phyloP scores from a whole-genome alignment of 2,113 vertebrate genomes.

The Atractosteus spatula region DNA sequence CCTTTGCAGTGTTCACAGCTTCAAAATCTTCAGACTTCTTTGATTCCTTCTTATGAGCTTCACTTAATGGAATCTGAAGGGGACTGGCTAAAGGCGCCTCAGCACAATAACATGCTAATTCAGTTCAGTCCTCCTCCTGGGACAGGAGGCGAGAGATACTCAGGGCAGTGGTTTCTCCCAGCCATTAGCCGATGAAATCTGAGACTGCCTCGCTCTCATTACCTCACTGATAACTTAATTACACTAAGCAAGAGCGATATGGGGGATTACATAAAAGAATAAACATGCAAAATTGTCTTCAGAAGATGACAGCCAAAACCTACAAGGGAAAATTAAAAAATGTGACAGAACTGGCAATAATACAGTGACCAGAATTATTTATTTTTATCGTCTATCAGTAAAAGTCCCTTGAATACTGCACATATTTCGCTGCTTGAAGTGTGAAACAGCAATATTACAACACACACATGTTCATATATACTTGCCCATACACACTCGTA shows the following conservation, averaged over 20 bases:
- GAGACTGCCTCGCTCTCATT: neutral
- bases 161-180: neutral
- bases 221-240: neutral
- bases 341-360: too few species aligned
- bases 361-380: too few species aligned
- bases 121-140: neutral
- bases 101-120: neutral
- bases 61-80: neutral
- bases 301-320: too few species aligned
- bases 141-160: neutral
- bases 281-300: too few species aligned
- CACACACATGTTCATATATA: too few species aligned
- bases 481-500: too few species aligned
- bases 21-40: neutral
- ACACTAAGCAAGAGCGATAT: neutral
- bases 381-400: too few species aligned
- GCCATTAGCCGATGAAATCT: constrained; percentile 3
- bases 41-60: neutral
- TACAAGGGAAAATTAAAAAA: too few species aligned
- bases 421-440: too few species aligned
- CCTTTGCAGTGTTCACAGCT: neutral
- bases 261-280: neutral
- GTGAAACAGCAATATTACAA: too few species aligned
- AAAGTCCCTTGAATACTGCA: too few species aligned
- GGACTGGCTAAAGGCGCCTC: neutral